Evolutionary conservation across 2,797 vertebrate genomes (phyloP).

Genomic region (Poeciliopsis paucimaculata): DNA sequence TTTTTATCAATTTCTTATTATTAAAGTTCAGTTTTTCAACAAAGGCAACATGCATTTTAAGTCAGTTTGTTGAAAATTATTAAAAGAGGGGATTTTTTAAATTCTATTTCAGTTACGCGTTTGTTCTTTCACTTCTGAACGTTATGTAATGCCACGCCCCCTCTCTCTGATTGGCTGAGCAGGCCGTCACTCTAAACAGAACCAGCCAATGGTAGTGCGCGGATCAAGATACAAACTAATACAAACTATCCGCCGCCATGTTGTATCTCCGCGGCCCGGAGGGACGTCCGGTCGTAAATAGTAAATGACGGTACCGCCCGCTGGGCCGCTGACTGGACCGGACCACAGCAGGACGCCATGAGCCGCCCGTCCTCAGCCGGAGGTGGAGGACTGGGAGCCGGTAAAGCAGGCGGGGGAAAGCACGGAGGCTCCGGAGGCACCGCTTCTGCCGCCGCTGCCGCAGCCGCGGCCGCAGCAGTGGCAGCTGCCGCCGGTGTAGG

Average conservation of each 20-base stretch:
- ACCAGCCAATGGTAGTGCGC: constrained; percentile 52
- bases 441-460: constrained; percentile 41
- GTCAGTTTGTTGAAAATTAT: too few relatives aligned
- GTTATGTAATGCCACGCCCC: constrained; percentile 8
- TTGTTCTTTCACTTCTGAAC: neutral
- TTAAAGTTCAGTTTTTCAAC: too few relatives aligned
- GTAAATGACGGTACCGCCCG: constrained; percentile 49
- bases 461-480: constrained; percentile 31
- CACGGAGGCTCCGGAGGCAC: constrained; percentile 70
- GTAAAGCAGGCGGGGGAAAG: constrained; percentile 76
- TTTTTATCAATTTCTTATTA: too few relatives aligned
- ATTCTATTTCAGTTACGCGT: neutral
- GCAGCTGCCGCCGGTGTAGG: constrained; percentile 59
- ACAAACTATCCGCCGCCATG: constrained; percentile 77
- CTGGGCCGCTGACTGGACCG: constrained; percentile 39
- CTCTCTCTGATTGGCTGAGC: constrained; percentile 60
- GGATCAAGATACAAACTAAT: constrained; percentile 66
- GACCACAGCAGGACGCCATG: constrained; percentile 68
- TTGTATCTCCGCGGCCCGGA: constrained; percentile 69
- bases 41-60: too few relatives aligned
- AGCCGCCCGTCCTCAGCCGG: constrained; percentile 81
- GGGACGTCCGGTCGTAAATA: constrained; percentile 59
- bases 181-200: constrained; percentile 40
- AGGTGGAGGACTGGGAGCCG: constrained; percentile 77
- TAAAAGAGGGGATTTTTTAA: too few relatives aligned